Evolutionary conservation across 2,888 invertebrate genomes (phyloP), one percentile per base, ranked within the genome.

Genomic region (Quadriops clusia): DNA sequence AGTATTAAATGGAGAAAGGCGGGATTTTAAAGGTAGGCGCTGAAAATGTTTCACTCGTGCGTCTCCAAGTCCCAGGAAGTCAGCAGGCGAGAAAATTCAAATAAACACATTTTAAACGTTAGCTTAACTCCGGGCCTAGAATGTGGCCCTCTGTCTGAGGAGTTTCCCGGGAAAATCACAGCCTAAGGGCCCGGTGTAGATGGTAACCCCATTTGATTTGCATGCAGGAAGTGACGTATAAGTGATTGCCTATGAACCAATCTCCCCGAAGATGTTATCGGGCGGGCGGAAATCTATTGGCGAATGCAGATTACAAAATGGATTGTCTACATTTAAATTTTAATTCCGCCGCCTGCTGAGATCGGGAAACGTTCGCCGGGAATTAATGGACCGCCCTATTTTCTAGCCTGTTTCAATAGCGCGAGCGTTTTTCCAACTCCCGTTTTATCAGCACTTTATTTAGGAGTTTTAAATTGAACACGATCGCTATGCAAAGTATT

Each of bases 171-270:
- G 38, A 47, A 49, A 49, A 47, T 54, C 53, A 56, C 53, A 40
- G 45, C 51, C 53, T 54, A 45, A 46, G 36, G 30, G 34, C 12
- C 23, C 35, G 47, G 57, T 58, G 54, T 53, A 49, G 50, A 52
- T 50, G 43, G 45, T 50, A 44, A 47, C 51, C 50, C 55, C 56
- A 47, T 60, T 60, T 56, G 56, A 60, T 60, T 60, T 59, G 60
- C 58, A 59, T 59, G 55, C 58, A 55, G 57, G 56, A 58, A 50
- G 60, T 57, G 57, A 58, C 57, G 56, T 56, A 52, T 54, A 55
- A 54, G 56, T 49, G 59, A 58, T 58, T 55, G 56, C 53, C 55
- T 54, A 56, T 54, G 46, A 41, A 40, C 42, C 42, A 42, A 45
- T 45, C 56, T 56, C 51, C 49, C 48, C 39, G 42, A 42, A 48